Evolutionary conservation across 1,140 invertebrate species (phyloP).

Genomic region (Caenorhabditis brenneri): DNA sequence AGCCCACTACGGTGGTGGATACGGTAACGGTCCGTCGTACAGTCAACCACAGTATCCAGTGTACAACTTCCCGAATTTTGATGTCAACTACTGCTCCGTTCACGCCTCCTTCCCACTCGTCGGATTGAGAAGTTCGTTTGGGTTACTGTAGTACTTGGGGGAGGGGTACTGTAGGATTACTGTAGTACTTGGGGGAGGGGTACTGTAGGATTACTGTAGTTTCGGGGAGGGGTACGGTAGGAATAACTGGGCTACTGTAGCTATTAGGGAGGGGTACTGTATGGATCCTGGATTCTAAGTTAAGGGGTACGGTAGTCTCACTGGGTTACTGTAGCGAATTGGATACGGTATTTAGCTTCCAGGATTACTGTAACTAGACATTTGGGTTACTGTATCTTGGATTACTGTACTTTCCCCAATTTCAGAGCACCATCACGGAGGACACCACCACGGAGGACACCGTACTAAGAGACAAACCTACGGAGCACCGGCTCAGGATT

Average conservation of each 20-base stretch:
- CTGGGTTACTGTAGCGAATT: too few relatives aligned
- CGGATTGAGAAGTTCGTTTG: background rate
- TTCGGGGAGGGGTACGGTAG: too few relatives aligned
- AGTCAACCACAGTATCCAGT: conserved; percentile 1
- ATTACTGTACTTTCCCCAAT: background rate
- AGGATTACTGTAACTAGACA: too few relatives aligned
- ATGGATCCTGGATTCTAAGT: too few relatives aligned
- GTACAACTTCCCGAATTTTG: conserved; percentile 14
- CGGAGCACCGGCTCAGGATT: background rate
- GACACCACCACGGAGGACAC: background rate
- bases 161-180: too few relatives aligned
- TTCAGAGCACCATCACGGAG: conserved; percentile 1
- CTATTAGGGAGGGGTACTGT: too few relatives aligned
- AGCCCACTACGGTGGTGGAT: background rate
- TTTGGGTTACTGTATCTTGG: background rate
- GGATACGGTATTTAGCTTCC: too few relatives aligned
- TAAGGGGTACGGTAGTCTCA: too few relatives aligned
- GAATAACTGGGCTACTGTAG: too few relatives aligned
- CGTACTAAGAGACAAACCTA: conserved; percentile 34
- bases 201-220: too few relatives aligned
- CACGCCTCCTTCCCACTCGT: conserved; percentile 47
- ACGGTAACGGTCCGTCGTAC: background rate
- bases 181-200: too few relatives aligned
- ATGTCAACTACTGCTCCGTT: conserved; percentile 46
- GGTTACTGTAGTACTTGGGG: background rate